Evolutionary conservation across 2,888 invertebrate genomes (phyloP).

Genomic region (Cerastis rubricosa): DNA sequence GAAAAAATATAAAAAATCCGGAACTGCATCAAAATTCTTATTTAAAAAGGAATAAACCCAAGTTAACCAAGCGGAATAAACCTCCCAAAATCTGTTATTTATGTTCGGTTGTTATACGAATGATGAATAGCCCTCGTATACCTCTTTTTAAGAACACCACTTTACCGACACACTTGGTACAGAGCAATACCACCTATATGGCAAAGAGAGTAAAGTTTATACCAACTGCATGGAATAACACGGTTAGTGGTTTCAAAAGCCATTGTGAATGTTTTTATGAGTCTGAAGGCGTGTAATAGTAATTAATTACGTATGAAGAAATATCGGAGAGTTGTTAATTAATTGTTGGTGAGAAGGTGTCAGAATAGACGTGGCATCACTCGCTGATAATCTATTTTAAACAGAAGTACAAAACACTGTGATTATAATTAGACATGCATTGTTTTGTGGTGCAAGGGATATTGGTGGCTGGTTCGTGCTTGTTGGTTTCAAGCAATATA

Average conservation of each 20-base stretch:
- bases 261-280: slow-evolving; percentile 74
- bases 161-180: slow-evolving; percentile 1
- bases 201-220: slow-evolving; percentile 14
- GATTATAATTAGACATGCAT: slow-evolving; percentile 27
- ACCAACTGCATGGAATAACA: not conserved
- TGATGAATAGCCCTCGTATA: slow-evolving; percentile 80
- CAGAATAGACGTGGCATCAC: slow-evolving; percentile 35
- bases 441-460: slow-evolving; percentile 6
- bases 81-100: slow-evolving; percentile 80
- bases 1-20: slow-evolving; percentile 23
- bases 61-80: slow-evolving; percentile 73
- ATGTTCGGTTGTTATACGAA: slow-evolving; percentile 80
- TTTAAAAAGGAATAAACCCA: slow-evolving; percentile 40
- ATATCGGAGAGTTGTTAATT: slow-evolving; percentile 77
- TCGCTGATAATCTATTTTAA: slow-evolving; percentile 32
- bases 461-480: not conserved
- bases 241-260: slow-evolving; percentile 65
- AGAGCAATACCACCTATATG: slow-evolving; percentile 57
- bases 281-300: slow-evolving; percentile 76
- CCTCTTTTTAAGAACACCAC: slow-evolving; percentile 62
- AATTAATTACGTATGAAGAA: slow-evolving; percentile 79
- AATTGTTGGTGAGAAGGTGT: slow-evolving; percentile 66
- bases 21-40: slow-evolving; percentile 21
- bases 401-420: slow-evolving; percentile 35
- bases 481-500: not conserved